phyloP scores from a whole-genome alignment of 2,888 invertebrate genomes.

The Lepidochrysops patricia region DNA sequence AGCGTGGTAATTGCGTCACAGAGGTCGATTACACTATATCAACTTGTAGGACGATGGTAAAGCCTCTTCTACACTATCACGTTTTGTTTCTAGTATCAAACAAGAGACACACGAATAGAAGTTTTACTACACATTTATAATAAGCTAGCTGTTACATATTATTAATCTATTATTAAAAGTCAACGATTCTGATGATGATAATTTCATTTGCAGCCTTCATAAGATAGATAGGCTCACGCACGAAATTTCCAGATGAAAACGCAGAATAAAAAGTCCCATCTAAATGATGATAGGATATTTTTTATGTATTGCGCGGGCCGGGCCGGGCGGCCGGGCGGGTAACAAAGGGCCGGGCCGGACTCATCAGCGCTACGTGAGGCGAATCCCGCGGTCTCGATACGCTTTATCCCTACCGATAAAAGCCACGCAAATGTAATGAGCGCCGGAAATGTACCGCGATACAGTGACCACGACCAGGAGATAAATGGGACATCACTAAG shows the following conservation, averaged over 20 bases:
- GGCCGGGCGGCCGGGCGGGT: background rate
- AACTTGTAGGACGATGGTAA: background rate
- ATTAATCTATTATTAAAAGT: no score
- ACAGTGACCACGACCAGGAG: background rate
- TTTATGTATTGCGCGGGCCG: background rate
- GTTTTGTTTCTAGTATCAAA: no score
- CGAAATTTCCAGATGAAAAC: slow-evolving; percentile 1
- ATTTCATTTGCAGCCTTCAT: background rate
- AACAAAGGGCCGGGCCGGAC: background rate
- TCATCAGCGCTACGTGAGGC: slow-evolving; percentile 3
- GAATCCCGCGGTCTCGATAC: slow-evolving; percentile 4
- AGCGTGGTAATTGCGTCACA: background rate
- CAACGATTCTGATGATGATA: background rate
- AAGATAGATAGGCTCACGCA: background rate
- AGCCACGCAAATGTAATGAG: slow-evolving; percentile 15
- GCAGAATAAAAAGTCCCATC: background rate
- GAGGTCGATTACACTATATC: background rate
- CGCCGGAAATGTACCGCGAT: background rate
- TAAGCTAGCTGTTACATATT: no score
- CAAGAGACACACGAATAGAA: no score
- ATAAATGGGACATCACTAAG: background rate
- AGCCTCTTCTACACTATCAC: no score
- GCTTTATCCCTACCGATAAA: background rate
- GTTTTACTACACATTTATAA: no score
- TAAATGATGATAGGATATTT: slow-evolving; percentile 5